Evolutionary conservation across 2,113 vertebrate species (phyloP).

Genomic region (Cochlearius cochlearius): DNA sequence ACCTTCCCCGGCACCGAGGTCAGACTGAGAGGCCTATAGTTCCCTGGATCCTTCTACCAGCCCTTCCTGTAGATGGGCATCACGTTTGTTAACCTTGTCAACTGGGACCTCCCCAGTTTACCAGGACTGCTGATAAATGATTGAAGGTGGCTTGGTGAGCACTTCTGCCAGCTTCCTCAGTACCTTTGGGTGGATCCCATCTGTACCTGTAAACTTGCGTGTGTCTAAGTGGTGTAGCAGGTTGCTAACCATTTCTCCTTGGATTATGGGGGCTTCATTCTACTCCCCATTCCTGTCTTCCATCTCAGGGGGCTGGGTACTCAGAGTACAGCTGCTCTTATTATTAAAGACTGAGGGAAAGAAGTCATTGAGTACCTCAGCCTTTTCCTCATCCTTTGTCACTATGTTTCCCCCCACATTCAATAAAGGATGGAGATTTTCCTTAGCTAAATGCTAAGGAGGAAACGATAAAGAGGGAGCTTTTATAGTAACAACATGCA

Average conservation of each 20-base stretch:
- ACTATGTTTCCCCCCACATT: not conserved
- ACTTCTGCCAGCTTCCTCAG: not conserved
- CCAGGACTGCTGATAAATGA: too few relatives aligned
- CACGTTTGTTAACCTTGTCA: not conserved
- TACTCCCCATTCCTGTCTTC: not conserved
- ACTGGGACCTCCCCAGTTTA: too few relatives aligned
- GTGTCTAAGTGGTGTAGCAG: not conserved
- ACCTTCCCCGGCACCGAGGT: too few relatives aligned
- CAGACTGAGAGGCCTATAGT: not conserved
- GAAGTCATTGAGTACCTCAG: not conserved
- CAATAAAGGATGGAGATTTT: not conserved
- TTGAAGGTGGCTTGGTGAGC: not conserved
- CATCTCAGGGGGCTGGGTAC: not conserved
- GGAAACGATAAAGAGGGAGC: not conserved
- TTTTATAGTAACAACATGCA: not conserved
- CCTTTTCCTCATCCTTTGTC: not conserved
- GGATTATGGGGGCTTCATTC: not conserved
- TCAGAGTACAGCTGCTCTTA: not conserved
- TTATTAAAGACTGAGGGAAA: not conserved
- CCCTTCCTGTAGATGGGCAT: not conserved
- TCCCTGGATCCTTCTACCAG: not conserved
- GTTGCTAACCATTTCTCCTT: not conserved
- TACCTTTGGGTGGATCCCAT: not conserved
- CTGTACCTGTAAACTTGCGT: not conserved
- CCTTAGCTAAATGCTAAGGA: not conserved